Percentiles rank a stretch among this genome's conserved stretches.
Conservation (phyloP, 2,888 invertebrate species). For the Drosophila mercatorum region DNA sequence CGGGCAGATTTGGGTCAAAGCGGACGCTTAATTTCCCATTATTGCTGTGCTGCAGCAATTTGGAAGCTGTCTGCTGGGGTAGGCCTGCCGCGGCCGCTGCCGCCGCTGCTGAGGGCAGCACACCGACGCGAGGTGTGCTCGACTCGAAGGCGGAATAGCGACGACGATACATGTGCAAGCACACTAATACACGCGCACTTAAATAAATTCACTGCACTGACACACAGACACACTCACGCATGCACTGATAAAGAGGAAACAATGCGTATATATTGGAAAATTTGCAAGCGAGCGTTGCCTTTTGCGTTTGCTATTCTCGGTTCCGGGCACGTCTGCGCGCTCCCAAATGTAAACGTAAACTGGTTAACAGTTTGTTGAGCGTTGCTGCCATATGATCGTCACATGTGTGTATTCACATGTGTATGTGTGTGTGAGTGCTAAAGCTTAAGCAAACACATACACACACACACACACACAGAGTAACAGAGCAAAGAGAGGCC, state of each 20-base stretch:
- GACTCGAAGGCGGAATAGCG: conserved; percentile 84
- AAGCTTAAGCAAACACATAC: conserved; percentile 63
- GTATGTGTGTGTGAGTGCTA: conserved; percentile 51
- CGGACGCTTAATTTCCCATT: conserved; percentile 65
- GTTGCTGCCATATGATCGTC: conserved; percentile 61
- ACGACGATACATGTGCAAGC: conserved; percentile 81
- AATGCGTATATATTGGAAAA: conserved; percentile 52
- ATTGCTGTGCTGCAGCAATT: conserved; percentile 38
- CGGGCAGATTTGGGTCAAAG: conserved; percentile 73
- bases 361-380: conserved; percentile 71
- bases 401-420: conserved; percentile 28
- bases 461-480: conserved; percentile 26
- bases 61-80: conserved; percentile 48
- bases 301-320: conserved; percentile 34
- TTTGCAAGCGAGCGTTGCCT: conserved; percentile 42
- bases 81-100: conserved; percentile 26
- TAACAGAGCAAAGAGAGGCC: conserved; percentile 35
- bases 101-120: conserved; percentile 64
- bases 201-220: conserved; percentile 12
- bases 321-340: conserved; percentile 72
- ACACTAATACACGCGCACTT: conserved; percentile 31
- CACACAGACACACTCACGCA: conserved; percentile 23
- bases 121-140: conserved; percentile 77
- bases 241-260: conserved; percentile 47
- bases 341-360: conserved; percentile 72